phyloP scores from a whole-genome alignment of 2,797 vertebrate genomes.

The Peromyscus eremicus region DNA sequence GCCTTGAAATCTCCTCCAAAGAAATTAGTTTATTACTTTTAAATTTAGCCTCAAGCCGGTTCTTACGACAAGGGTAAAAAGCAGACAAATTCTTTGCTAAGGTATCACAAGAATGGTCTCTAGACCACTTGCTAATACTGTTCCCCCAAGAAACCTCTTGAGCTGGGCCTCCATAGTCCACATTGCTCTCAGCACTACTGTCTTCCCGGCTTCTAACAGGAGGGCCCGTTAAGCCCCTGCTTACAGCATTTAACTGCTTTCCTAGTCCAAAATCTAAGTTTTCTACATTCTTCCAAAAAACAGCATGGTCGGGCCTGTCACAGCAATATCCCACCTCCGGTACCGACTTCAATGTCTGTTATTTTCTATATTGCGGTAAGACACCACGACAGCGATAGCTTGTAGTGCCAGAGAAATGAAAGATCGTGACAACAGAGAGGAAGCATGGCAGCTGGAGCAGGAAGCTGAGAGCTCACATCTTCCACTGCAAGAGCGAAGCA shows the following conservation, averaged over 20 bases:
- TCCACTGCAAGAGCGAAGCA: background rate
- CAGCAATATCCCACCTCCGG: no score
- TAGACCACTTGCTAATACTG: background rate
- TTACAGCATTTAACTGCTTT: background rate
- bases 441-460: background rate
- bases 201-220: background rate
- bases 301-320: background rate
- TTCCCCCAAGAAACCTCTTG: background rate
- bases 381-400: background rate
- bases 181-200: no score
- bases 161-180: background rate
- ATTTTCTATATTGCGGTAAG: background rate
- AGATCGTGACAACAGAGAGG: background rate
- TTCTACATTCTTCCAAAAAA: background rate
- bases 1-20: background rate
- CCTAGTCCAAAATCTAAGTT: background rate
- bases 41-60: background rate
- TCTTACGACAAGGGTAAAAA: background rate
- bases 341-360: background rate
- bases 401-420: background rate
- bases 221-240: background rate
- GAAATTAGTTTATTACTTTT: background rate
- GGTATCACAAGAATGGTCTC: background rate
- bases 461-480: background rate
- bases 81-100: background rate